Evolutionary conservation across 1,140 invertebrate species (phyloP).

Genomic region (Macrosteles quadrilineatus): DNA sequence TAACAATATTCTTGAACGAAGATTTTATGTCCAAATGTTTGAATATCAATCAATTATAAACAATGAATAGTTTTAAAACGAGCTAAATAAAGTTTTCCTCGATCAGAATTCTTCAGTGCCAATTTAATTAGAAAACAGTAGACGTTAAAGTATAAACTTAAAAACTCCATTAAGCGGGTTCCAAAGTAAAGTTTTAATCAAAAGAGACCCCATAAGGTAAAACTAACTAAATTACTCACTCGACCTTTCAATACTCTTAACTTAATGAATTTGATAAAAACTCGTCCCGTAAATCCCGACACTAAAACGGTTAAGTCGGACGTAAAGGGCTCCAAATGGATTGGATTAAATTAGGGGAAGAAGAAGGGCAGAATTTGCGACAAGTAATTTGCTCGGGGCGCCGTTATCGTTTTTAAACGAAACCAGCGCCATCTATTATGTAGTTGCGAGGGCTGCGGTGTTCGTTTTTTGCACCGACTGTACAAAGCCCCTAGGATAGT

Average conservation of each 20-base stretch:
- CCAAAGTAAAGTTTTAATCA: no score
- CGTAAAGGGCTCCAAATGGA: neutral
- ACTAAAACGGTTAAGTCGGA: neutral
- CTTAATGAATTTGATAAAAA: constrained; percentile 22
- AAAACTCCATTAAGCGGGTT: no score
- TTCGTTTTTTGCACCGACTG: constrained; percentile 10
- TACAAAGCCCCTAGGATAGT: neutral
- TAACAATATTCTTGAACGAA: no score
- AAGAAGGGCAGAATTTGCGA: neutral
- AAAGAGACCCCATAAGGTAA: neutral
- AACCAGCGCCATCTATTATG: constrained; percentile 12
- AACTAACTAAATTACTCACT: neutral
- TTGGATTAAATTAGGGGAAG: constrained; percentile 9
- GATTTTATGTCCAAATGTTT: no score
- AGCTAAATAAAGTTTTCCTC: no score
- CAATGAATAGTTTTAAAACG: no score
- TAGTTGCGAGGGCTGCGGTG: constrained; percentile 16
- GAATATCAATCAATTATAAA: no score
- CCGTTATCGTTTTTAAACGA: constrained; percentile 21
- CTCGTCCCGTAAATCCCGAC: neutral
- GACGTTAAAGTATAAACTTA: no score
- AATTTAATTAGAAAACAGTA: no score
- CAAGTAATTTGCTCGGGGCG: neutral
- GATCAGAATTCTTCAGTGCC: no score
- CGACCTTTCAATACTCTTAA: constrained; percentile 11